A percentile compares a stretch with the other conserved stretches of the same genome.
Conservation (phyloP, 2,113 vertebrate genomes). For the Rhodinocichla rosea region DNA sequence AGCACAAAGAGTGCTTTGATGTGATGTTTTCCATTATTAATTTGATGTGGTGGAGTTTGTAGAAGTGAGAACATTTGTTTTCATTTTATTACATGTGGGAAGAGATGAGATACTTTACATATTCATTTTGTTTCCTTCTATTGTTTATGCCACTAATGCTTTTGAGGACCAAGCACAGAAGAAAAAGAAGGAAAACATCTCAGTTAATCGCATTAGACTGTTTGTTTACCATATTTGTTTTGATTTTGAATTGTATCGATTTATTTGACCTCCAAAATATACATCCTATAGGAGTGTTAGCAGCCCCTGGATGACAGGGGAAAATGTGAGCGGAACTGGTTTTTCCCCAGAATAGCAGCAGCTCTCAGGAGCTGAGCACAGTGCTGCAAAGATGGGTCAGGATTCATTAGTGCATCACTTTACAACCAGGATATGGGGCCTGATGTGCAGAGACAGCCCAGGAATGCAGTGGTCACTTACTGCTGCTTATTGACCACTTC, state of each 20-base stretch:
- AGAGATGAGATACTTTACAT: conserved; percentile 40
- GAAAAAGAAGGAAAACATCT: neutral
- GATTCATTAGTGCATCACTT: neutral
- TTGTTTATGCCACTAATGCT: neutral
- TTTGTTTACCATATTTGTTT: neutral
- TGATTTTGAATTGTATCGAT: conserved; percentile 4
- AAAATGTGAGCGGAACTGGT: neutral
- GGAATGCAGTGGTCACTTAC: conserved; percentile 13
- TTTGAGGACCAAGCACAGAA: neutral
- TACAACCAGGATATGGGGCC: neutral
- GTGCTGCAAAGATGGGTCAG: fast-evolving
- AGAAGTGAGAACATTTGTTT: conserved; percentile 67
- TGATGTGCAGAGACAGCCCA: neutral
- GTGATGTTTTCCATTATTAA: conserved; percentile 78
- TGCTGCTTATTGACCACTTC: conserved; percentile 31
- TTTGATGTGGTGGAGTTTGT: conserved; percentile 70
- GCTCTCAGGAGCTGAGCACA: neutral
- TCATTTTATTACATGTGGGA: conserved; percentile 54
- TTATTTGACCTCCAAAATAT: conserved; percentile 31
- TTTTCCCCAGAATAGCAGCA: conserved; percentile 13
- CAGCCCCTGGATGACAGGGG: neutral
- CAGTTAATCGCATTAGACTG: neutral
- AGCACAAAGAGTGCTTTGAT: conserved; percentile 70
- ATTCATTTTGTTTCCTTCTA: conserved; percentile 1
- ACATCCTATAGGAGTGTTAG: neutral